A percentile compares a stretch with the other conserved stretches of the same genome.
phyloP scores from a whole-genome alignment of 2,113 vertebrate genomes.

The Blennius ocellaris region DNA sequence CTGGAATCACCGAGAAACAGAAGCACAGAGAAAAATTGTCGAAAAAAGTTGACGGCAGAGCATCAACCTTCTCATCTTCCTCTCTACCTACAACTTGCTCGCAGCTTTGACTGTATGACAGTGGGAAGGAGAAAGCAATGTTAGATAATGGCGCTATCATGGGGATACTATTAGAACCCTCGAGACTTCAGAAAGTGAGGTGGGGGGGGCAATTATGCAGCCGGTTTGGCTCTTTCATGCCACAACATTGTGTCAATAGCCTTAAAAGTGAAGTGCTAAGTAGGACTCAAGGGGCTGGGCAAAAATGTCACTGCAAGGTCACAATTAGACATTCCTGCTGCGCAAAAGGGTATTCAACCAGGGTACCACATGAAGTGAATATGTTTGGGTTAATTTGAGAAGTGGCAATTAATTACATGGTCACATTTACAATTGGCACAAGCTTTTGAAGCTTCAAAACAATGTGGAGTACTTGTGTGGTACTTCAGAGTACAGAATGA shows the following conservation, averaged over 20 bases:
- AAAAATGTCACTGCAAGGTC: slow-evolving; percentile 43
- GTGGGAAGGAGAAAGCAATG: slow-evolving; percentile 59
- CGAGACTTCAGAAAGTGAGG: slow-evolving; percentile 43
- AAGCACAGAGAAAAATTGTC: too few species aligned
- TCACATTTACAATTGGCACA: slow-evolving; percentile 24
- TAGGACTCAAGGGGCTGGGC: slow-evolving; percentile 33
- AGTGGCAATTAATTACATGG: slow-evolving; percentile 33
- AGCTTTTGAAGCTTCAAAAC: slow-evolving; percentile 7
- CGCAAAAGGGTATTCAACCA: slow-evolving; percentile 23
- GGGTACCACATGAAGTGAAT: slow-evolving; percentile 19
- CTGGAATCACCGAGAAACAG: slow-evolving; percentile 55
- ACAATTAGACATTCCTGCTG: slow-evolving; percentile 13
- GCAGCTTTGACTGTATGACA: slow-evolving; percentile 30
- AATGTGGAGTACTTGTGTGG: not conserved
- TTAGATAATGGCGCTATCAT: slow-evolving; percentile 61
- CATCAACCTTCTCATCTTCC: slow-evolving; percentile 39
- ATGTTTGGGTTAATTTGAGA: slow-evolving; percentile 10
- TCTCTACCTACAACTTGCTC: slow-evolving; percentile 37
- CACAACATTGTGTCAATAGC: slow-evolving; percentile 46
- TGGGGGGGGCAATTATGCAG: slow-evolving; percentile 48
- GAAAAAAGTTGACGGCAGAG: slow-evolving; percentile 20
- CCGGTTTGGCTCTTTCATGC: slow-evolving; percentile 49
- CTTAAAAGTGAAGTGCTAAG: slow-evolving; percentile 48
- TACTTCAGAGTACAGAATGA: slow-evolving; percentile 18
- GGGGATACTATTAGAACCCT: slow-evolving; percentile 57